Conservation (phyloP, 2,113 vertebrate genomes). For the Laterallus jamaicensis region DNA sequence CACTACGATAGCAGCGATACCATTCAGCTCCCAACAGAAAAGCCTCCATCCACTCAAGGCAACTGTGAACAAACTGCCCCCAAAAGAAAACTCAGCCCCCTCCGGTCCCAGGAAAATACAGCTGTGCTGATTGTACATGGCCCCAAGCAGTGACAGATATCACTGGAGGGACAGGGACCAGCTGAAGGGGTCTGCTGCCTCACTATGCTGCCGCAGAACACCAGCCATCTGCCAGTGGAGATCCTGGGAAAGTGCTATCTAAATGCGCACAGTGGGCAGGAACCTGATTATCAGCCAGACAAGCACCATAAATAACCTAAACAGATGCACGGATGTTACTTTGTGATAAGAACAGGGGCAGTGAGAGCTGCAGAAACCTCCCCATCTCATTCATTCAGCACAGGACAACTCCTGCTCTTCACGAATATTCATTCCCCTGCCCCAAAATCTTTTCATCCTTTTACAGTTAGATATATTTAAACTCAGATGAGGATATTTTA, state of each 20-base stretch:
- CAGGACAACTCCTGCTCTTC: neutral
- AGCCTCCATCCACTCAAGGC: neutral
- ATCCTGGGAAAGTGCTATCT: neutral
- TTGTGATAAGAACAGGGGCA: neutral
- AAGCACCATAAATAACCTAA: neutral
- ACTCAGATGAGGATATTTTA: neutral
- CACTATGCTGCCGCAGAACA: neutral
- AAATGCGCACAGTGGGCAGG: neutral
- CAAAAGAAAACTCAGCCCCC: neutral
- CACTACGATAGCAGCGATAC: neutral
- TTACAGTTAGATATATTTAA: neutral
- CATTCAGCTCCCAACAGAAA: neutral
- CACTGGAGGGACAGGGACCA: neutral
- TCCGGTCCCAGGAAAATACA: fast-evolving
- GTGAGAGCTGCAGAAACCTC: neutral
- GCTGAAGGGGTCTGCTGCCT: neutral
- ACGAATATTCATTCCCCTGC: neutral
- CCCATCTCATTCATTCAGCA: neutral
- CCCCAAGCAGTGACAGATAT: neutral
- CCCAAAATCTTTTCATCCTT: neutral
- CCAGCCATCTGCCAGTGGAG: neutral
- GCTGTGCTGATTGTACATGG: neutral
- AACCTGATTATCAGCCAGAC: neutral
- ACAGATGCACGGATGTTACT: neutral
- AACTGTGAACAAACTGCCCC: fast-evolving